Conservation (phyloP, 2,797 vertebrate species). For the Chelon auratus region DNA sequence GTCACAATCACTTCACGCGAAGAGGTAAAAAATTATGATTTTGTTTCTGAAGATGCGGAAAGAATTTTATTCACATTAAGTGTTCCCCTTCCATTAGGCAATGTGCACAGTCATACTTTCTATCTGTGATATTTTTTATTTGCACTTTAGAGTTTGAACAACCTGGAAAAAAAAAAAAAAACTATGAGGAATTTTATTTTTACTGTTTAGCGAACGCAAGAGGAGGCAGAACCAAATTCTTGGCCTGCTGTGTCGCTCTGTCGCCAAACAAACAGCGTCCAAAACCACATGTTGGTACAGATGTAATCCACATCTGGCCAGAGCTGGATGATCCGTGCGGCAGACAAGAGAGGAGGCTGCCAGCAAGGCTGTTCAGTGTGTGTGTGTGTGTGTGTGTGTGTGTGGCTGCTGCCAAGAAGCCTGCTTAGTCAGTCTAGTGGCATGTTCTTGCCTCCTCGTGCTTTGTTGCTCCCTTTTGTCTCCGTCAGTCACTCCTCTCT, state of each 20-base stretch:
- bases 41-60: background rate
- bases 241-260: background rate
- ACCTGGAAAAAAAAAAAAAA: background rate
- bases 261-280: slow-evolving; percentile 20
- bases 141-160: background rate
- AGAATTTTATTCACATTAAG: background rate
- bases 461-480: slow-evolving; percentile 26
- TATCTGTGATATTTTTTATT: background rate
- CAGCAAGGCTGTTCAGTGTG: slow-evolving; percentile 35
- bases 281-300: slow-evolving; percentile 63
- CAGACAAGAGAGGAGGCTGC: slow-evolving; percentile 34
- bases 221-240: background rate
- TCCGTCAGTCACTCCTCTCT: slow-evolving; percentile 14
- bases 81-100: background rate
- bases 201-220: background rate
- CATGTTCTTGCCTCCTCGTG: slow-evolving; percentile 24
- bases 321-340: slow-evolving; percentile 45
- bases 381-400: slow-evolving; percentile 14
- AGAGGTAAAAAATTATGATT: background rate
- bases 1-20: no score
- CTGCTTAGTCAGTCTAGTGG: slow-evolving; percentile 17
- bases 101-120: background rate
- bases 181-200: background rate
- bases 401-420: slow-evolving; percentile 17
- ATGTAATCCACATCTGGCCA: slow-evolving; percentile 72